phyloP scores from a whole-genome alignment of 2,797 vertebrate genomes.

The Schizothorax lantsangensis region DNA sequence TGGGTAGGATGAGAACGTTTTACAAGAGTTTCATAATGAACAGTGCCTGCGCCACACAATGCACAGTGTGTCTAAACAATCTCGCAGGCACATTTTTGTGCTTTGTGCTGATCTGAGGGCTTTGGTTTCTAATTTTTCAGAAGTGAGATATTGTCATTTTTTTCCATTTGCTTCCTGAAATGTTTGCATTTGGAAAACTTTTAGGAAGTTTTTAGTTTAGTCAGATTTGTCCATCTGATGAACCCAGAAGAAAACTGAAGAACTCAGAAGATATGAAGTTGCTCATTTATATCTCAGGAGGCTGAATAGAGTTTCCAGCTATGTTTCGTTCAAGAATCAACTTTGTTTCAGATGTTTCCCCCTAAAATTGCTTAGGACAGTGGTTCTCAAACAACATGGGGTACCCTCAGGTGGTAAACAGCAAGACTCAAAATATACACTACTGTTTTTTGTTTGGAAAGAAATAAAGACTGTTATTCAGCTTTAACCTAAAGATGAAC shows the following conservation, averaged over 20 bases:
- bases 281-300: constrained; percentile 19
- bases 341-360: constrained; percentile 2
- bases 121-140: constrained; percentile 12
- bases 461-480: not conserved
- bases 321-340: not conserved
- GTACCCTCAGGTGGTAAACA: constrained; percentile 25
- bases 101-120: constrained; percentile 9
- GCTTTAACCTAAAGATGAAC: not conserved
- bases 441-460: not conserved
- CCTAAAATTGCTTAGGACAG: constrained; percentile 21
- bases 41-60: constrained; percentile 19
- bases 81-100: constrained; percentile 10
- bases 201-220: not conserved
- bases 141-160: not conserved
- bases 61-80: constrained; percentile 18
- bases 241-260: not conserved
- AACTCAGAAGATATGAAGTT: not conserved
- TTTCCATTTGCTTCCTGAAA: not conserved
- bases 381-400: not conserved
- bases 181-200: not conserved
- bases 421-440: constrained; percentile 8
- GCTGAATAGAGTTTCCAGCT: constrained; percentile 6
- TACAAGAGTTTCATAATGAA: constrained; percentile 48
- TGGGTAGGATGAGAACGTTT: constrained; percentile 48
- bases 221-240: not conserved